Evolutionary conservation across 2,797 vertebrate genomes (phyloP), one percentile per base, ranked within the genome.

Genomic region (Bradypodion ventrale): DNA sequence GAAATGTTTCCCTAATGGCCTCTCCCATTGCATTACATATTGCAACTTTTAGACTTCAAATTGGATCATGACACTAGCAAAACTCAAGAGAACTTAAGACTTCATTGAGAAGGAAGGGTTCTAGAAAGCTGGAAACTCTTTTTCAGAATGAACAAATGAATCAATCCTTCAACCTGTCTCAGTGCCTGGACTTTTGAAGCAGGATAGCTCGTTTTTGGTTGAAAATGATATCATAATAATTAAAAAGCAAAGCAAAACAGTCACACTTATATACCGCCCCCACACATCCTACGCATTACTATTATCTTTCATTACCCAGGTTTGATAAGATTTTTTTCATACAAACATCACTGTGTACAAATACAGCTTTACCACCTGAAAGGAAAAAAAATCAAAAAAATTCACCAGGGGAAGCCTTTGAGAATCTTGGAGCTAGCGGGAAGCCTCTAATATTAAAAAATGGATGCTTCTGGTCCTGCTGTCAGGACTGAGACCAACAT

Each of bases 211-310:
- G 32, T 32, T 74, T n/a, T n/a, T n/a, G n/a, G n/a, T n/a, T 16
- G 27, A 32, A 85, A 86, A 85, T 68, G 15, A 74, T 42, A 7
- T 59, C 56, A 82, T 2, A 85, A 4, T 42, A 90, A 92, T 92
- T 75, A n/a, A 1, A 60, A 81, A 87, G 25, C n/a, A n/a, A n/a
- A n/a, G n/a, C n/a, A n/a, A n/a, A n/a, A n/a, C n/a, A n/a, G n/a
- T n/a, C n/a, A n/a, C n/a, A n/a, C n/a, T n/a, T n/a, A n/a, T n/a
- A n/a, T n/a, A n/a, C n/a, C n/a, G n/a, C n/a, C n/a, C 7, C 13
- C 37, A 35, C 7, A 42, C 62, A 12, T n/a, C n/a, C n/a, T n/a
- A n/a, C n/a, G n/a, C n/a, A n/a, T n/a, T n/a, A n/a, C n/a, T n/a
- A n/a, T n/a, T n/a, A n/a, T n/a, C 19, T 79, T 42, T 83, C 32